phyloP scores from a whole-genome alignment of 2,888 invertebrate genomes.

The Salticus scenicus region DNA sequence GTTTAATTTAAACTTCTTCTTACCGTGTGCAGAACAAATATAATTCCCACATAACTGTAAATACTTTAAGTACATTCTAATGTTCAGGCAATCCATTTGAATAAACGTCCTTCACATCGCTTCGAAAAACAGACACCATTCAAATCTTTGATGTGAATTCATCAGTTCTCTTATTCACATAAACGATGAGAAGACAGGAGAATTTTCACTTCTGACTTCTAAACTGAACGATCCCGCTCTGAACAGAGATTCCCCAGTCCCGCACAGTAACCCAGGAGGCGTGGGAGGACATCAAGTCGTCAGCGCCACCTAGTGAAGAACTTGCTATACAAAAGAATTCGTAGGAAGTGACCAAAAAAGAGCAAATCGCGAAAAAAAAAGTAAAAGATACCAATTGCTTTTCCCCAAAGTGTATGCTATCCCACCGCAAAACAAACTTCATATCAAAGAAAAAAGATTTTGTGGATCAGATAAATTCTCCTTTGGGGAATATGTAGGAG shows the following conservation, averaged over 20 bases:
- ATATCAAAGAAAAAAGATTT: no score
- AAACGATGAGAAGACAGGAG: not conserved
- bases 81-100: not conserved
- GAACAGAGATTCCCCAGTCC: not conserved
- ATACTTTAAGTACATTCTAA: not conserved
- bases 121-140: not conserved
- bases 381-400: no score
- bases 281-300: constrained; percentile 20
- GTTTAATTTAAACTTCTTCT: no score
- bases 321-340: not conserved
- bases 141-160: not conserved
- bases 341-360: not conserved
- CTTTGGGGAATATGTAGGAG: constrained; percentile 8
- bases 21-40: not conserved
- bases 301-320: constrained; percentile 35
- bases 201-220: constrained; percentile 21
- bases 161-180: not conserved
- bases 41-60: not conserved
- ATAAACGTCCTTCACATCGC: not conserved
- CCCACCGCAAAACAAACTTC: no score
- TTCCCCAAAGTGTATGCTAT: no score
- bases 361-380: no score
- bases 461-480: constrained; percentile 8
- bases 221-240: constrained; percentile 51
- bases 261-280: constrained; percentile 30